Conservation (phyloP, 1,140 invertebrate genomes). For the Drosophila kanapiae region DNA sequence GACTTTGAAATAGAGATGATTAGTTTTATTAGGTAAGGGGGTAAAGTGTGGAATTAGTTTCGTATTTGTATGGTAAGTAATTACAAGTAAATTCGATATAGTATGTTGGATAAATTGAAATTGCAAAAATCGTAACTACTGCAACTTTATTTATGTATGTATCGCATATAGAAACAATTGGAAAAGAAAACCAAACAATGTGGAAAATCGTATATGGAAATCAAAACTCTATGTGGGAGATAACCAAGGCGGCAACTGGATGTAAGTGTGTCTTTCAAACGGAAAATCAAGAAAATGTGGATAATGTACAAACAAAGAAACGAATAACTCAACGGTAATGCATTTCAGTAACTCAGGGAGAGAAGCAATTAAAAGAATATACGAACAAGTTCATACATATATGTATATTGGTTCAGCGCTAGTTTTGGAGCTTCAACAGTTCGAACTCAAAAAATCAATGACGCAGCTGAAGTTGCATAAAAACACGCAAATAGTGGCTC, state of each 20-base stretch:
- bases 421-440: slow-evolving; percentile 59
- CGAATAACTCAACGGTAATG: slow-evolving; percentile 66
- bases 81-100: slow-evolving; percentile 78
- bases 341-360: slow-evolving; percentile 50
- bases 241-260: slow-evolving; percentile 68
- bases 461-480: slow-evolving; percentile 82
- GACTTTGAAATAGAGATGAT: slow-evolving; percentile 70
- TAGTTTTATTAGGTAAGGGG: slow-evolving; percentile 55
- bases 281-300: slow-evolving; percentile 56
- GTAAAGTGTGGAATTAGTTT: slow-evolving; percentile 59
- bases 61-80: slow-evolving; percentile 64
- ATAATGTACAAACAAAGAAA: slow-evolving; percentile 68
- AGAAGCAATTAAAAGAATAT: slow-evolving; percentile 55
- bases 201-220: slow-evolving; percentile 31
- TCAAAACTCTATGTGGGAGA: slow-evolving; percentile 41
- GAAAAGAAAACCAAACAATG: slow-evolving; percentile 22
- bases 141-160: slow-evolving; percentile 72
- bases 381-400: slow-evolving; percentile 40
- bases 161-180: slow-evolving; percentile 60
- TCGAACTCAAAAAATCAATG: slow-evolving; percentile 65
- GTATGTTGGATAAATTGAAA: slow-evolving; percentile 73
- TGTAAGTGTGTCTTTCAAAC: slow-evolving; percentile 58
- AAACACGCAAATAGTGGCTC: slow-evolving; percentile 60
- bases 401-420: slow-evolving; percentile 47
- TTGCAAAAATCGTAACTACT: slow-evolving; percentile 79